These are phyloP conservation scores for Etheostoma spectabile DNA, from an alignment of 2,113 vertebrate genomes.

Conservation along the genomic window DNA sequence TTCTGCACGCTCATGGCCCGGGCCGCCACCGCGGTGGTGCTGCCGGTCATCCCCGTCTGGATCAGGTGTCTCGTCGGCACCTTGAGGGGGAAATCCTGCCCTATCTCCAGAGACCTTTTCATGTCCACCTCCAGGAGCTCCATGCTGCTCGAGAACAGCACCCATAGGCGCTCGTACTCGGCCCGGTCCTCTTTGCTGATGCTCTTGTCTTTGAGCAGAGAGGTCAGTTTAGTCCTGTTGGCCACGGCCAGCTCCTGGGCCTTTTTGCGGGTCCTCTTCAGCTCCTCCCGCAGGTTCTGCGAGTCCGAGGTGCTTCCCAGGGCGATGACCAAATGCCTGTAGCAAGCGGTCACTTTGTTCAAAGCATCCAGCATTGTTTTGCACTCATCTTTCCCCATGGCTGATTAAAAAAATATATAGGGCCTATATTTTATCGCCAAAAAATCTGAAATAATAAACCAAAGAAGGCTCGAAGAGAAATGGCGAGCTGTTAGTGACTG, in stretches of 20 bases:
- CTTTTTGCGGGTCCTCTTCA: constrained; percentile 93
- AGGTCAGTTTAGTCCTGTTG: constrained; percentile 89
- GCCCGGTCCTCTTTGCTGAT: constrained; percentile 90
- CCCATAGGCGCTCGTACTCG: constrained; percentile 97
- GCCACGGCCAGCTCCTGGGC: constrained; percentile 93
- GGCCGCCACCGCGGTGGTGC: constrained; percentile 89
- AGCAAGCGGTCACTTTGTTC: constrained; percentile 94
- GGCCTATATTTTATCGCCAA: not conserved
- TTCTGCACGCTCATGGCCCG: constrained; percentile 94
- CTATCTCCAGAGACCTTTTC: constrained; percentile 92
- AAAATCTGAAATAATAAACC: constrained; percentile 15
- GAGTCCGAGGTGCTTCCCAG: constrained; percentile 96
- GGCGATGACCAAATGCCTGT: constrained; percentile 94
- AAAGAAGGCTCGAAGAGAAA: constrained; percentile 43
- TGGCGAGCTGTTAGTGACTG: constrained; percentile 20
- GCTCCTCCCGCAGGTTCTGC: constrained; percentile 93
- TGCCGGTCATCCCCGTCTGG: constrained; percentile 94
- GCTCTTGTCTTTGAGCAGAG: constrained; percentile 88
- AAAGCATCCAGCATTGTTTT: constrained; percentile 95
- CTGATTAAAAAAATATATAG: not conserved
- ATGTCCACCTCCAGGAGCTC: constrained; percentile 97
- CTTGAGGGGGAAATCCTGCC: constrained; percentile 92
- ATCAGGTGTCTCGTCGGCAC: constrained; percentile 92
- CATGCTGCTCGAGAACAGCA: constrained; percentile 95
- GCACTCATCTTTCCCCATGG: constrained; percentile 94